Conservation (phyloP, 2,113 vertebrate genomes). For the Bubo scandiacus region DNA sequence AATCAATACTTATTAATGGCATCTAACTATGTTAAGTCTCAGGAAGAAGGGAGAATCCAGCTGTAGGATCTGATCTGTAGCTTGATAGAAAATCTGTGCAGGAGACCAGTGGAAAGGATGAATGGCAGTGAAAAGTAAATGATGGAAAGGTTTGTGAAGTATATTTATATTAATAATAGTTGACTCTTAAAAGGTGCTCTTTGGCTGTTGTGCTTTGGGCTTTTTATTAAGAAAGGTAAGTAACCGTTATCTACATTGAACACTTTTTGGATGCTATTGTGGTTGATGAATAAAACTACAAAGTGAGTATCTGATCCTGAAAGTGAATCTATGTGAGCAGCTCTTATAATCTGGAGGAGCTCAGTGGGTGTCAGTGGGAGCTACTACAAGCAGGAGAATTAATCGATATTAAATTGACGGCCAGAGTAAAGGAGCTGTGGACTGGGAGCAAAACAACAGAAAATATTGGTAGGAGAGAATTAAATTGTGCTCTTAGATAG, state of each 20-base stretch:
- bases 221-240: neutral
- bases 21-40: neutral
- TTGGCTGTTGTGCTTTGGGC: neutral
- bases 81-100: neutral
- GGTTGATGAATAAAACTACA: neutral
- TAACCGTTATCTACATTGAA: neutral
- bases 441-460: neutral
- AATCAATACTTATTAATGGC: neutral
- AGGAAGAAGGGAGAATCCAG: neutral
- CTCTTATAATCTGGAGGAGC: neutral
- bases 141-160: neutral
- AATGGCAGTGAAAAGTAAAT: neutral
- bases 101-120: neutral
- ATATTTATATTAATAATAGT: neutral
- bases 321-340: neutral
- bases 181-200: neutral
- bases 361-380: neutral
- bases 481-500: neutral
- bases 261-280: neutral
- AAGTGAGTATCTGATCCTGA: neutral
- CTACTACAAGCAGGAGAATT: neutral
- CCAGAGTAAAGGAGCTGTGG: neutral
- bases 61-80: neutral
- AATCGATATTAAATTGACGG: neutral
- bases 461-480: neutral